Evolutionary conservation across 2,113 vertebrate species (phyloP), one percentile per base, ranked within the genome.

Genomic region (Phrynosoma blainvillii): DNA sequence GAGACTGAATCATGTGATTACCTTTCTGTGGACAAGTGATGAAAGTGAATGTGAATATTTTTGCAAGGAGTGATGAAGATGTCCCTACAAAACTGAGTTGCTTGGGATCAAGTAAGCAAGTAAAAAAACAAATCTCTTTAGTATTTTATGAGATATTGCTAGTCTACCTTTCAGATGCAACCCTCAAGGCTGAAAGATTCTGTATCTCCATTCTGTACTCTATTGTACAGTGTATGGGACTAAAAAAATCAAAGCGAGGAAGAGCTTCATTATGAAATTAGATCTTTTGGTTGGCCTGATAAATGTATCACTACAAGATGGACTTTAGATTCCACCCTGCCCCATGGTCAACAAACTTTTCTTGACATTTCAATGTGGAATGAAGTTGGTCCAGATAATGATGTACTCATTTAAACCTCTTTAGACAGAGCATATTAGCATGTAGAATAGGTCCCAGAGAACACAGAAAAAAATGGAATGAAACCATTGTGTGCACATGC

Each of bases 401-500:
- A 1, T 74, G 30, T 18, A 73, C 32, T 73, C 14, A 73, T 16
- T 74, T 32, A 42, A n/a, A 47, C 5, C 21, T 62, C 30, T n/a
- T 76, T 54, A 25, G 18, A 18, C 2, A 59, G 62, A 36, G 20
- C 4, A 59, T n/a, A 18, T 40, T 18, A 25, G n/a, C 7, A 52
- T 2, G 27, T 32, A 65, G 21, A 62, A 62, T 54, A 3, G 52
- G 30, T 20, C 14, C 12, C 25, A 30, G 7, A 7, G 68, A 73
- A 62, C 25, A 80, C 40, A 84, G 70, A 27, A 27, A 74, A 65
- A 32, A 36, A 13, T 81, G 68, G 32, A 87, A 75, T 62, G 56
- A 13, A 11, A n/a, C 8, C 36, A 30, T 8, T 0, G 82, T 3
- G 0, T 12, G 2, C 20, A 25, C 54, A 65, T 0, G 0, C 0